Percentiles rank a stretch among this genome's conserved stretches.
These are phyloP conservation scores for Mechanitis mazaeus DNA, from an alignment of 2,888 invertebrate genomes.

Conservation along the genomic window DNA sequence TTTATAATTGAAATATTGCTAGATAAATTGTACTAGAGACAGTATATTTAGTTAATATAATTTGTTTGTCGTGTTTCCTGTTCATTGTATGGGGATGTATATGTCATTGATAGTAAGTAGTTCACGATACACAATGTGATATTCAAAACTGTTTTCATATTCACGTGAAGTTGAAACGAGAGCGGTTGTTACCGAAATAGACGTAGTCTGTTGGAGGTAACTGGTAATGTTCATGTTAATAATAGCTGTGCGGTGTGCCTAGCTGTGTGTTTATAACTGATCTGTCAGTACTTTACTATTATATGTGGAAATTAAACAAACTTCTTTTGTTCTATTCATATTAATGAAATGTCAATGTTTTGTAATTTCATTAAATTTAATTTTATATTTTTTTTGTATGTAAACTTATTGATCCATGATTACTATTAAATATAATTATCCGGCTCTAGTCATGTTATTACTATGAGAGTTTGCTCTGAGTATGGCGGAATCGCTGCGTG, in stretches of 20 bases:
- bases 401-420: too few relatives aligned
- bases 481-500: too few relatives aligned
- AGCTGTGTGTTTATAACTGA: conserved; percentile 30
- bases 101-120: not conserved
- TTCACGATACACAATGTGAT: not conserved
- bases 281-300: too few relatives aligned
- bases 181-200: conserved; percentile 61
- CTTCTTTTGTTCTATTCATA: too few relatives aligned
- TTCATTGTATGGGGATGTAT: conserved; percentile 10
- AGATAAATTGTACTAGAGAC: conserved; percentile 41
- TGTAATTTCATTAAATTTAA: too few relatives aligned
- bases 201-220: conserved; percentile 66
- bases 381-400: too few relatives aligned
- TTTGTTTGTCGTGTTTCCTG: conserved; percentile 16
- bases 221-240: conserved; percentile 58
- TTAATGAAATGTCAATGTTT: too few relatives aligned
- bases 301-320: too few relatives aligned
- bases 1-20: conserved; percentile 42
- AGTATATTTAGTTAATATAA: conserved; percentile 34
- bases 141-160: conserved; percentile 10
- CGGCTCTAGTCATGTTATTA: too few relatives aligned
- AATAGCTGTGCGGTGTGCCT: conserved; percentile 50
- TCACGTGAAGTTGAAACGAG: conserved; percentile 20
- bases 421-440: too few relatives aligned
- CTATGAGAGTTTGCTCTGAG: too few relatives aligned